These are phyloP conservation scores for Petrocephalus zakoni DNA, from an alignment of 2,113 vertebrate species.

Conservation along the genomic window DNA sequence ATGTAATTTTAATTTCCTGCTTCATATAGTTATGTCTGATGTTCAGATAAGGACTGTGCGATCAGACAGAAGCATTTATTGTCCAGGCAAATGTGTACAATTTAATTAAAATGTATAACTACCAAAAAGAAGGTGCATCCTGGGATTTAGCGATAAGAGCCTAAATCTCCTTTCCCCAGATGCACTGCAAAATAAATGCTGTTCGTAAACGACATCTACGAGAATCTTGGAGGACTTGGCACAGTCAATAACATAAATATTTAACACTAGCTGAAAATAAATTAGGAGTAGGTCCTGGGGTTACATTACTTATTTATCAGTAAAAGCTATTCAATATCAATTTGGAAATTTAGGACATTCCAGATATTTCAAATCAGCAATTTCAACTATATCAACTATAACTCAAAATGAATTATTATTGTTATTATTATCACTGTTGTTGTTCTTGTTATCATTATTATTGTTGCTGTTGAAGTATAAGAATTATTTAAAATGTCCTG, in stretches of 20 bases:
- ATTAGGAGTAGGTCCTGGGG: background rate
- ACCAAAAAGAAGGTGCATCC: background rate
- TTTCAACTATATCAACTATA: background rate
- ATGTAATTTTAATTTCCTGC: background rate
- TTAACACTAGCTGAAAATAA: background rate
- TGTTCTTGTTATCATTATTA: background rate
- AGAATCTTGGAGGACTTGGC: background rate
- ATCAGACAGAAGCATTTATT: background rate
- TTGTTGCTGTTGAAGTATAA: background rate
- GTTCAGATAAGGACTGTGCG: background rate
- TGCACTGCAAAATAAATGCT: slow-evolving; percentile 1
- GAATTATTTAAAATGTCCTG: background rate
- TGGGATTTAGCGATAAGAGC: background rate
- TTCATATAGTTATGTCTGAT: background rate
- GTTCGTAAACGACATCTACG: background rate
- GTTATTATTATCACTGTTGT: background rate
- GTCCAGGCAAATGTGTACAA: background rate
- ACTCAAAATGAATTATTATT: background rate
- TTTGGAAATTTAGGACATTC: background rate
- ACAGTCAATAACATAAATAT: slow-evolving; percentile 4
- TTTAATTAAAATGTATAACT: background rate
- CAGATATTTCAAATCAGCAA: background rate
- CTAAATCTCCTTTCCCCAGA: background rate
- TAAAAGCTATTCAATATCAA: background rate
- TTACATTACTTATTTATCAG: background rate